Evolutionary conservation across 2,888 invertebrate species (phyloP).

Genomic region (Dryomyza anilis): DNA sequence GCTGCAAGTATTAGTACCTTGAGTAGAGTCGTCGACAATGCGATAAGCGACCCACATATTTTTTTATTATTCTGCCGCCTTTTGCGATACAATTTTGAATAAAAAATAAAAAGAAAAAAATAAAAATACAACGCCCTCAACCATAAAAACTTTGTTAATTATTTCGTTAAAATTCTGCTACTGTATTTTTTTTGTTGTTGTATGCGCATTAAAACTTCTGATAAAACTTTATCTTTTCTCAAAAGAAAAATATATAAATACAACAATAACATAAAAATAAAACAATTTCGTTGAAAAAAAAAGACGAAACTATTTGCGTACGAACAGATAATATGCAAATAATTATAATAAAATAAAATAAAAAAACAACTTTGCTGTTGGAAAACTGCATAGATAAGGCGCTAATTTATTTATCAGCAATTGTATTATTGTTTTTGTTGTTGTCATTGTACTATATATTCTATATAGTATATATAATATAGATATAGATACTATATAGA

Average conservation of each 20-base stretch:
- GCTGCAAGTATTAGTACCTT: no score
- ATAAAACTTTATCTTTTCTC: constrained; percentile 11
- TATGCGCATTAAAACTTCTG: background rate
- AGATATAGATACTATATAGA: no score
- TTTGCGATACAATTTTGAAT: no score
- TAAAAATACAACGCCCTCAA: no score
- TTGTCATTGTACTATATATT: constrained; percentile 1
- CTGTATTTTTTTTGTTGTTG: constrained; percentile 12
- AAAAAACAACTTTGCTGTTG: background rate
- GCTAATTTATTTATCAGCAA: constrained; percentile 35
- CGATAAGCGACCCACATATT: no score
- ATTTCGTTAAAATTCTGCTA: constrained; percentile 5
- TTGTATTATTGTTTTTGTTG: constrained; percentile 15
- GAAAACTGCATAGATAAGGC: constrained; percentile 35
- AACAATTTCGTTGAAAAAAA: constrained; percentile 8
- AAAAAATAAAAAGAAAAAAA: no score
- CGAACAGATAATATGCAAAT: constrained; percentile 22
- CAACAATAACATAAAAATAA: background rate
- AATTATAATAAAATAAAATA: constrained; percentile 11
- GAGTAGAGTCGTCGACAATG: no score
- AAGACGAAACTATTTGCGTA: constrained; percentile 9
- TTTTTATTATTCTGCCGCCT: no score
- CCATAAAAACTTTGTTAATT: no score
- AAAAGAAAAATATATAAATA: background rate
- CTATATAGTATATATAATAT: no score